Evolutionary conservation across 2,888 invertebrate species (phyloP).

Genomic region (Campoplex nolae): DNA sequence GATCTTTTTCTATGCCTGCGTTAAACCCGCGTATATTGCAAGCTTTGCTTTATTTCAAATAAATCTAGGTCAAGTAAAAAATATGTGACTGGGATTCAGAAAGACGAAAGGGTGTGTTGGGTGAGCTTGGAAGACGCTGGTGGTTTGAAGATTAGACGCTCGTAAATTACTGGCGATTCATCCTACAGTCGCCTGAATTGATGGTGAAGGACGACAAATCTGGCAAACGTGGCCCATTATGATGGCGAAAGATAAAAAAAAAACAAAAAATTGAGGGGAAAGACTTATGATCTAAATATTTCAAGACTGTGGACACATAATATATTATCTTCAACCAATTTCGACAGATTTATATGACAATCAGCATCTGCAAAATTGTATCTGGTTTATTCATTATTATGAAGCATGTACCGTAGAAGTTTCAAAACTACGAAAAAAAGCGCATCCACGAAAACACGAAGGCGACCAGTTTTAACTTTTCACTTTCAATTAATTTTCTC

Average conservation of each 20-base stretch:
- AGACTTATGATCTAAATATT: conserved; percentile 31
- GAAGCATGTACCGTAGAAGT: too few species aligned
- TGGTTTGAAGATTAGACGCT: conserved; percentile 52
- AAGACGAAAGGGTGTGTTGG: conserved; percentile 39
- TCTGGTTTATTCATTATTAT: not conserved
- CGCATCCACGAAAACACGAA: too few species aligned
- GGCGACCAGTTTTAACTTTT: too few species aligned
- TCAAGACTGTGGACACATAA: not conserved
- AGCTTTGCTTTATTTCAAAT: conserved; percentile 13
- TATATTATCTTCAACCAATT: conserved; percentile 10
- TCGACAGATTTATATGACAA: conserved; percentile 12
- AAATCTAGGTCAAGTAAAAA: conserved; percentile 40
- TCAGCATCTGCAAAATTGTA: not conserved
- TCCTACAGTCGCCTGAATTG: conserved; percentile 37
- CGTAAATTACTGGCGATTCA: conserved; percentile 55
- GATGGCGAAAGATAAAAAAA: conserved; percentile 31
- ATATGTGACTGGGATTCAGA: conserved; percentile 41
- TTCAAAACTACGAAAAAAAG: too few species aligned
- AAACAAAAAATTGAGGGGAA: not conserved
- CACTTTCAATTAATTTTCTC: too few species aligned
- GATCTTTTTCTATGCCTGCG: not conserved
- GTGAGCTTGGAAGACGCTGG: conserved; percentile 29
- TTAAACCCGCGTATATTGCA: conserved; percentile 10
- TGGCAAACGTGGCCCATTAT: conserved; percentile 49
- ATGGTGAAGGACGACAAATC: conserved; percentile 54